These are phyloP conservation scores for Eupithecia insigniata DNA, from an alignment of 2,888 invertebrate genomes.

Conservation along the genomic window DNA sequence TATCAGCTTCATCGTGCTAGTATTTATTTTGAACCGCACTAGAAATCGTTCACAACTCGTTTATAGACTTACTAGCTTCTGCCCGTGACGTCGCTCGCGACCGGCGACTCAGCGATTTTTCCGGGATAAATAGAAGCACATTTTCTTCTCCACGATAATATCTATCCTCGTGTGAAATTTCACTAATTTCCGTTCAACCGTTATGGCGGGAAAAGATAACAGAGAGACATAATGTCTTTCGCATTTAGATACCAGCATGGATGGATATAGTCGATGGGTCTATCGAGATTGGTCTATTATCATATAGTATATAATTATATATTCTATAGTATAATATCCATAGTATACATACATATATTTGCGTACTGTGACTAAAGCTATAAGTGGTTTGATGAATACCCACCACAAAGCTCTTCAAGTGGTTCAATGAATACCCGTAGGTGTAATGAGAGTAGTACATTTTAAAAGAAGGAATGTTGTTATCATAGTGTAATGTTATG, in stretches of 20 bases:
- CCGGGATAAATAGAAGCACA: not conserved
- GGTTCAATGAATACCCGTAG: not conserved
- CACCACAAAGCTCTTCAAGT: not conserved
- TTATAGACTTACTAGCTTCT: not conserved
- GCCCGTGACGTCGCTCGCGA: too few relatives aligned
- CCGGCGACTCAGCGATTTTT: too few relatives aligned
- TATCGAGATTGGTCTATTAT: too few relatives aligned
- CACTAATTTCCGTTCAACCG: not conserved
- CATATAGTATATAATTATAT: too few relatives aligned
- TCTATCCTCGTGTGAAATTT: not conserved
- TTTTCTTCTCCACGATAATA: not conserved
- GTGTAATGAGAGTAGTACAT: not conserved
- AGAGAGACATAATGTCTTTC: not conserved
- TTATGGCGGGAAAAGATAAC: not conserved
- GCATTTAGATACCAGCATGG: too few relatives aligned
- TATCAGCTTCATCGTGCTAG: too few relatives aligned
- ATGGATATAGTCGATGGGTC: too few relatives aligned
- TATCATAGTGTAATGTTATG: not conserved
- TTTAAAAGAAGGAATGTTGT: conserved; percentile 7
- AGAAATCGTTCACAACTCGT: not conserved
- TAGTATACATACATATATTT: too few relatives aligned
- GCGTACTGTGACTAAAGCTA: too few relatives aligned
- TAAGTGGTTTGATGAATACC: too few relatives aligned
- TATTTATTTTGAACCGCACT: not conserved
- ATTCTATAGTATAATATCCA: too few relatives aligned